Evolutionary conservation across 2,888 invertebrate genomes (phyloP), one percentile per base, ranked within the genome.

Genomic region (Tuberolachnus salignus): DNA sequence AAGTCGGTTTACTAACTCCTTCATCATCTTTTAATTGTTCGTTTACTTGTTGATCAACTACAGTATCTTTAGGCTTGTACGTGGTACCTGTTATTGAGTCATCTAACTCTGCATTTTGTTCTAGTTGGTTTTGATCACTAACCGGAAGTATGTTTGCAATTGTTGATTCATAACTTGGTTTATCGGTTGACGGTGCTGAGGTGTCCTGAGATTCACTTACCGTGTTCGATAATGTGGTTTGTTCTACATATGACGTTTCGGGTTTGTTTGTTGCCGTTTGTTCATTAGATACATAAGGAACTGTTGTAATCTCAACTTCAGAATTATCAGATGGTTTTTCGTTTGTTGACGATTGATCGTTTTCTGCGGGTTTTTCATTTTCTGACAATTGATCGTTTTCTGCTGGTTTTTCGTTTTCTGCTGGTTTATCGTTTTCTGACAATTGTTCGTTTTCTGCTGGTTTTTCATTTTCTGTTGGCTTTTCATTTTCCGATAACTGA

Each of bases 161-260:
- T 19, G 57, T 21, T 3, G 66, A 11, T 42, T 78, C 78, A 46
- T 49, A 66, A 49, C 21, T 78, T 51, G 66, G 67, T 9, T 4
- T 1, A 42, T 69, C 51, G 1, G 59, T 78, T 13, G 67, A 42
- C 6, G 59, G 49, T 13, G 13, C 21, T 23, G 42, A 21, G 53
- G 23, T 6, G 26, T 67, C 66, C 51, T 49, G 69, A 1, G 75
- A 49, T 61, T 69, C 69, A 9, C 42, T 78, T 14, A 11, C 51
- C 4, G 59, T 9, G n/a, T 51, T 69, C 9, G 19, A 1, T 6
- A 46, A 69, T 46, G 9, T 1, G 23, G 49, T 78, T 8, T 69
- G 69, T 42, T 51, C 49, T 59, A 34, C 59, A 1, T 69, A 42
- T 49, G n/a, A 14, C 9, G 26, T 19, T 1, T 66, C 66, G 1